phyloP scores from a whole-genome alignment of 2,888 invertebrate genomes.

The Blastobasis lacticolella region DNA sequence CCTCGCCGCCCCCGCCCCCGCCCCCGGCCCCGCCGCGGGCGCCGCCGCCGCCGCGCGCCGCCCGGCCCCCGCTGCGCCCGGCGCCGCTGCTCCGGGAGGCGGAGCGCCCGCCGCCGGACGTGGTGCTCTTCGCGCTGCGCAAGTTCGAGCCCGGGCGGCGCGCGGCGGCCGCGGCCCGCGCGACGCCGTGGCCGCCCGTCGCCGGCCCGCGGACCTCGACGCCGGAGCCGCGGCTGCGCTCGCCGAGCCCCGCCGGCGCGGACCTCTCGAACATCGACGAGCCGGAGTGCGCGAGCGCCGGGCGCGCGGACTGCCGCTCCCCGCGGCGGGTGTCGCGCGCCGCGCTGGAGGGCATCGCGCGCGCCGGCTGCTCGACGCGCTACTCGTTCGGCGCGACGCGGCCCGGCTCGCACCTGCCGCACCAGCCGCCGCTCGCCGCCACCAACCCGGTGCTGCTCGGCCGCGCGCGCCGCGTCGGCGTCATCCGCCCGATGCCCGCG shows the following conservation, averaged over 20 bases:
- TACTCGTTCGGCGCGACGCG: conserved; percentile 71
- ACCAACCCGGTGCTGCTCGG: conserved; percentile 51
- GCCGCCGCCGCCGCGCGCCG: conserved; percentile 15
- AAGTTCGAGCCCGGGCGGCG: conserved; percentile 84
- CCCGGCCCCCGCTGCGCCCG: conserved; percentile 64
- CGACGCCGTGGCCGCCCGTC: conserved; percentile 51
- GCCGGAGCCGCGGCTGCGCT: conserved; percentile 40
- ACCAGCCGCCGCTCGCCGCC: conserved; percentile 53
- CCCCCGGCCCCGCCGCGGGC: conserved; percentile 56
- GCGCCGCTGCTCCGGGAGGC: conserved; percentile 79
- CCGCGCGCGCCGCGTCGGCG: conserved; percentile 69
- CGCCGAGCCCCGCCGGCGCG: conserved; percentile 26
- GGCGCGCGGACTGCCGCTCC: conserved; percentile 14
- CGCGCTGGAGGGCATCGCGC: conserved; percentile 79
- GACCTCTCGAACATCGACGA: conserved; percentile 27
- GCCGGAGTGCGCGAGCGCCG: neutral
- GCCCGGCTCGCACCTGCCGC: conserved; percentile 46
- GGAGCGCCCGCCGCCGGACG: conserved; percentile 90
- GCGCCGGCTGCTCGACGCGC: conserved; percentile 78
- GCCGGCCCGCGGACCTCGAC: conserved; percentile 34
- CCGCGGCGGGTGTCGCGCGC: conserved; percentile 68
- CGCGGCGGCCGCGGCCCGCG: conserved; percentile 48
- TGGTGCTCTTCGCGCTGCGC: conserved; percentile 88
- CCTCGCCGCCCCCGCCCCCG: conserved; percentile 81
- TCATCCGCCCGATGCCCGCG: conserved; percentile 66